Base-by-base conservation (phyloP, 2,888 invertebrate species). In the Spodoptera picta region DNA sequence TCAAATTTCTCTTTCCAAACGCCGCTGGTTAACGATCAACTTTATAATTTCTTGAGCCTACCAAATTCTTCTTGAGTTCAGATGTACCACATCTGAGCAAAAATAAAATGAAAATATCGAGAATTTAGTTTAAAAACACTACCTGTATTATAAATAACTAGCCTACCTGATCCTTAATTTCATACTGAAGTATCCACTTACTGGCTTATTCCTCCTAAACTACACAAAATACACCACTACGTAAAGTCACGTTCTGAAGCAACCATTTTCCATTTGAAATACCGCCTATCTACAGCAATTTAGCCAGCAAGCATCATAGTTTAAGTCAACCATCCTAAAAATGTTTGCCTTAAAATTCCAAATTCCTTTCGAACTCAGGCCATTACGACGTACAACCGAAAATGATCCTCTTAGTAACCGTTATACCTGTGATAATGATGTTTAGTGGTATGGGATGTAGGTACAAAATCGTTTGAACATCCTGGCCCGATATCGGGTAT, bases 401-500 rank as follows among this genome's bases (percentile, higher is more conserved):
- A 60, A 61, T 50, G 62, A 63, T 53, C 65, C 50, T 61, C 75
- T 73, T 63, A 65, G 36, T 48, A 42, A 53, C 46, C 48, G 36
- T 61, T 62, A 65, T 56, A 54, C 51, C 49, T 51, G 19, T 67
- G 60, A 51, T 42, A 70, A 60, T 61, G 63, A 65, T 68, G 60
- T 65, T 62, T 63, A 68, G 57, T 55, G 52, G 61, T 65, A 73
- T 67, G 64, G 53, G 5, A 36, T 36, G 36, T 36, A 50, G 65
- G 53, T 53, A 76, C 73, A 66, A 70, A 65, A 63, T 57, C 36
- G 52, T 47, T 69, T 55, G 46, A 69, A 61, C 51, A 69, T 73
- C 59, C 65, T 67, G 65, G 51, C 49, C 48, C 65, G 77, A 77
- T 82, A 80, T 75, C 68, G 60, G 49, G 44, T 67, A 81, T 80